Evolutionary conservation across 2,113 vertebrate species (phyloP), one percentile per base, ranked within the genome.

Genomic region (Clupea harengus): DNA sequence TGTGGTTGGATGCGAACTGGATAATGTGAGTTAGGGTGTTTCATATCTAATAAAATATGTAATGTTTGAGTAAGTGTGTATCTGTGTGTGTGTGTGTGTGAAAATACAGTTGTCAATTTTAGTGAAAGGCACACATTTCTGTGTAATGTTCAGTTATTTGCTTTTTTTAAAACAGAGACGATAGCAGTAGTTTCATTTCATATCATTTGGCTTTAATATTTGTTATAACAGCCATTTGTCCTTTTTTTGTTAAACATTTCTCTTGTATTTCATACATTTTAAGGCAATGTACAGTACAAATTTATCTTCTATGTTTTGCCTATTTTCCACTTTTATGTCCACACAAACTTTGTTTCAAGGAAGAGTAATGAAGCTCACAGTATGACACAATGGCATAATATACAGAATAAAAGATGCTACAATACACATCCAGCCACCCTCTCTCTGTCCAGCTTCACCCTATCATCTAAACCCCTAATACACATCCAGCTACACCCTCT

Each of bases 401-500:
- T 81, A 90, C 87, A 90, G 87, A 87, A 86, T 84, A 87, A 84
- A 86, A 78, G 84, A 86, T 90, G 87, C 89, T 90, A 90, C 89
- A 84, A 54, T 84, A 45, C 50, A n/a, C 64, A 67, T 3, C 22
- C 72, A 78, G 72, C 72, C 72, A 78, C 44, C 72, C 72, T 15
- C 28, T 32, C 28, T 72, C n/a, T n/a, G n/a, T 72, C n/a, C 28
- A 28, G 13, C 28, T 10, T 39, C 28, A 75, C 15, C 67, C 67
- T 75, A 17, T 11, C 57, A 64, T 64, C 20, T 18, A 20, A 60
- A 60, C 18, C 18, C 57, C 18, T n/a, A 64, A 20, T n/a, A n/a
- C n/a, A n/a, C n/a, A n/a, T n/a, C n/a, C n/a, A n/a, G n/a, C n/a
- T n/a, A n/a, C n/a, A n/a, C n/a, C n/a, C n/a, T n/a, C n/a, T n/a